These are phyloP conservation scores for Dipodomys spectabilis DNA, from an alignment of 2,113 vertebrate genomes.

Conservation along the genomic window DNA sequence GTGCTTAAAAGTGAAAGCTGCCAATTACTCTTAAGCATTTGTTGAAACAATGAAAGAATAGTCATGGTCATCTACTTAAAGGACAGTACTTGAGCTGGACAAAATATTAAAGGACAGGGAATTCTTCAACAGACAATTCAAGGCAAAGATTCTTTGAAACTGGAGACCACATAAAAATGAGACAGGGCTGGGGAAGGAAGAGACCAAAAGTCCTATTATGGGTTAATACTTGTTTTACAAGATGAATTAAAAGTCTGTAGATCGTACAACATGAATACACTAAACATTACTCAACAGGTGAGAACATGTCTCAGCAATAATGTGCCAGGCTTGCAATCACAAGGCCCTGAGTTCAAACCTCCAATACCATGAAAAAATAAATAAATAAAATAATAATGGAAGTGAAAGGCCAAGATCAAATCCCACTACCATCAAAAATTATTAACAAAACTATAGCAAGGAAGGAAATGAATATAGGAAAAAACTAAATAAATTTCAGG, in stretches of 20 bases:
- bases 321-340: no score
- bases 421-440: no score
- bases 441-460: neutral
- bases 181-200: neutral
- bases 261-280: neutral
- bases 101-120: neutral
- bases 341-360: no score
- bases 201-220: neutral
- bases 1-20: neutral
- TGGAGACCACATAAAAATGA: neutral
- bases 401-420: no score
- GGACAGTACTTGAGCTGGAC: neutral
- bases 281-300: neutral
- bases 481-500: conserved; percentile 20
- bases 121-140: neutral
- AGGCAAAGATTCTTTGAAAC: neutral
- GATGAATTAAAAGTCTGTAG: neutral
- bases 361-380: no score
- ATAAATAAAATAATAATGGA: no score
- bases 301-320: no score
- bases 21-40: neutral
- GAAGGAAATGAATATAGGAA: neutral
- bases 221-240: neutral
- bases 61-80: neutral
- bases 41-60: neutral